Conservation (phyloP, 2,797 vertebrate species). For the Chloroceryle inda region DNA sequence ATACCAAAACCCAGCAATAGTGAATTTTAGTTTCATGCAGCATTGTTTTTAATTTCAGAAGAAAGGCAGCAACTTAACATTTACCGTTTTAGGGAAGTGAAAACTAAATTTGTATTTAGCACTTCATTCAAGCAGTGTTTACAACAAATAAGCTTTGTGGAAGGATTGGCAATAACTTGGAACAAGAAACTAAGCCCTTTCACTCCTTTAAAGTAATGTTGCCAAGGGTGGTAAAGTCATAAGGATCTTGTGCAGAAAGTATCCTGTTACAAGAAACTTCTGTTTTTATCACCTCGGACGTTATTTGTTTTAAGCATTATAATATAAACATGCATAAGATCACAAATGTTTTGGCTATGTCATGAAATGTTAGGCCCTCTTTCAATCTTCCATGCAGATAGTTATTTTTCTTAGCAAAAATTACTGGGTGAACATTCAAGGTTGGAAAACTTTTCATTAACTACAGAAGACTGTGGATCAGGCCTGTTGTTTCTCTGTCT, state of each 20-base stretch:
- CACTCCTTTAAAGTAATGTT: neutral
- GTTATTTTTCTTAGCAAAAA: neutral
- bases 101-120: neutral
- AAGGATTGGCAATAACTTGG: neutral
- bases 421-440: neutral
- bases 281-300: neutral
- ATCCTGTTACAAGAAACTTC: neutral
- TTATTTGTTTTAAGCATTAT: neutral
- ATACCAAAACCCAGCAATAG: neutral
- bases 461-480: neutral
- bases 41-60: neutral
- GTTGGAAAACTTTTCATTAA: neutral
- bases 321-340: neutral
- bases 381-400: neutral
- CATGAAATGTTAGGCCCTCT: neutral
- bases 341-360: neutral
- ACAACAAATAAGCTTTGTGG: neutral
- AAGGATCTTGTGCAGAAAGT: neutral
- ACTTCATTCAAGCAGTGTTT: neutral
- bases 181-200: neutral
- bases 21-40: neutral
- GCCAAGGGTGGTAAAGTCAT: neutral
- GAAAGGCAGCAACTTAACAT: neutral
- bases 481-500: neutral
- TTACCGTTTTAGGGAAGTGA: neutral